These are phyloP conservation scores for Odontomachus brunneus DNA, from an alignment of 1,140 invertebrate genomes.

Conservation along the genomic window DNA sequence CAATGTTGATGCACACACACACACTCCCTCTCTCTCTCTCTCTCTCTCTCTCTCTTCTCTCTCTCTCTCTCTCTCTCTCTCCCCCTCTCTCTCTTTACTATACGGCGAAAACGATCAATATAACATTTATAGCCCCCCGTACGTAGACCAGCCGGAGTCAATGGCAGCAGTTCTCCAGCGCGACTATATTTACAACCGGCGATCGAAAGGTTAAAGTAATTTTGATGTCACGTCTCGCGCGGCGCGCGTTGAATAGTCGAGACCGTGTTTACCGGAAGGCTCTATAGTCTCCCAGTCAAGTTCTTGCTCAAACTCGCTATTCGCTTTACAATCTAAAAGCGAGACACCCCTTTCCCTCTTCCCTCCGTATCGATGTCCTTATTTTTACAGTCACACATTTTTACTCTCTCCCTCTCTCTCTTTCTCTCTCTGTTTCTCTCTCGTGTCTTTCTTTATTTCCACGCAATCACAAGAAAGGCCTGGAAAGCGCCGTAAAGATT, in stretches of 20 bases:
- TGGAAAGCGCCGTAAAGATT: neutral
- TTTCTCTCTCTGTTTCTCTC: neutral
- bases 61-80: too few species aligned
- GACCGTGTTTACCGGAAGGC: slow-evolving; percentile 52
- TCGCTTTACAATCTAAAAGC: slow-evolving; percentile 13
- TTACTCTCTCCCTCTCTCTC: too few species aligned
- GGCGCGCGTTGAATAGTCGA: slow-evolving; percentile 40
- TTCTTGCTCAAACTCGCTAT: slow-evolving; percentile 18
- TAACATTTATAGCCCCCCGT: slow-evolving; percentile 58
- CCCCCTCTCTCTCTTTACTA: slow-evolving; percentile 1
- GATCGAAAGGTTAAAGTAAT: slow-evolving; percentile 70
- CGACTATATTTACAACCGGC: slow-evolving; percentile 42
- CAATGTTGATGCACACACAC: slow-evolving; percentile 46
- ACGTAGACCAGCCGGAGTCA: slow-evolving; percentile 47
- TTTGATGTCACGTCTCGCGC: slow-evolving; percentile 54
- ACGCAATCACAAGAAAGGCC: slow-evolving; percentile 4
- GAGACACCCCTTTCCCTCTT: neutral
- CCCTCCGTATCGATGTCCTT: slow-evolving; percentile 11
- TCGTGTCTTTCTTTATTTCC: neutral
- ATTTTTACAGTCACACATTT: slow-evolving; percentile 4
- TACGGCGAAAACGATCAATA: slow-evolving; percentile 40
- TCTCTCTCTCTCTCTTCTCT: too few species aligned
- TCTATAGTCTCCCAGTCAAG: slow-evolving; percentile 11
- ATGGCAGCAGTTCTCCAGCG: slow-evolving; percentile 57
- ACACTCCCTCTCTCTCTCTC: too few species aligned